phyloP scores from a whole-genome alignment of 2,888 invertebrate genomes.

The Aricia artaxerxes region DNA sequence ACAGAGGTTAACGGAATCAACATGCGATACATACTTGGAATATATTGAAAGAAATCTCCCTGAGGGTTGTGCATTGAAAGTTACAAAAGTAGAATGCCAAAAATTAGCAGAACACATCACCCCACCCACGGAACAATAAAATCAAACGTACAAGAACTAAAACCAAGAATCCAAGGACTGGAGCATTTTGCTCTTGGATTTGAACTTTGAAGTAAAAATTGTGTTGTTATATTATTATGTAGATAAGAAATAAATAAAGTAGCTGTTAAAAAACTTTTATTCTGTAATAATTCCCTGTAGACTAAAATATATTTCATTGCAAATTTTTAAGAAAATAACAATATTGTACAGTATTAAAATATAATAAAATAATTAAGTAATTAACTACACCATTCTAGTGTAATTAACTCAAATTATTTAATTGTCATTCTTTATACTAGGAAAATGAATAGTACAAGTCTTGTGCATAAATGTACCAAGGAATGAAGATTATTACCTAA shows the following conservation, averaged over 20 bases:
- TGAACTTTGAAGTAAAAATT: neutral
- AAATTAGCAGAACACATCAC: conserved; percentile 78
- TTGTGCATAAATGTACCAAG: too few species aligned
- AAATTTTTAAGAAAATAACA: neutral
- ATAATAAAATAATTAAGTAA: neutral
- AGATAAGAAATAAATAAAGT: conserved; percentile 11
- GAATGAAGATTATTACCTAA: neutral
- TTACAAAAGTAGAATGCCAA: conserved; percentile 86
- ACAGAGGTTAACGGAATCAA: conserved; percentile 94
- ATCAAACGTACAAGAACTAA: neutral
- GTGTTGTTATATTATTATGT: neutral
- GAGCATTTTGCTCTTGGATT: neutral
- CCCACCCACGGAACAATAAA: conserved; percentile 55
- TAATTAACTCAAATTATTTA: neutral
- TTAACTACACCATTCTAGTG: too few species aligned
- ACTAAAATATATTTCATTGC: neutral
- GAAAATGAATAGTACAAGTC: neutral
- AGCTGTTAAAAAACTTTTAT: neutral
- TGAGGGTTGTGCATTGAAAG: conserved; percentile 97
- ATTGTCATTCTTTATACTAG: neutral
- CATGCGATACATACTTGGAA: conserved; percentile 96
- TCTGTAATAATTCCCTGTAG: neutral
- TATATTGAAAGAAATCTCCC: conserved; percentile 98
- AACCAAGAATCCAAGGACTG: neutral
- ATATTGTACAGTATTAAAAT: neutral